Evolutionary conservation across 2,797 vertebrate species (phyloP), one percentile per base, ranked within the genome.

Genomic region (Chelmon rostratus): DNA sequence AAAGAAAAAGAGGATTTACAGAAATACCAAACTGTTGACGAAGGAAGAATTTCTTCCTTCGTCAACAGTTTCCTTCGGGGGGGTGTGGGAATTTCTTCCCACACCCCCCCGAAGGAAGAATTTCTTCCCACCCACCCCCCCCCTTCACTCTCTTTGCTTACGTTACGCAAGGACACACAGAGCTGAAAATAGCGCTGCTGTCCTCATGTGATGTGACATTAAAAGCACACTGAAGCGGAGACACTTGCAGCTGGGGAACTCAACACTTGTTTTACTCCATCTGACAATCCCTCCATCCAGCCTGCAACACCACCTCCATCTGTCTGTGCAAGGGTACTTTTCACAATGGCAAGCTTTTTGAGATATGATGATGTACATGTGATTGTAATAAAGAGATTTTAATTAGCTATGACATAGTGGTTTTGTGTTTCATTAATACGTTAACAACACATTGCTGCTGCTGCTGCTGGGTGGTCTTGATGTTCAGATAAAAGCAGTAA

Each of bases 351-450:
- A 87, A 85, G 89, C 87, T 91, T 92, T 93, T 93, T 93, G 86
- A 85, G 89, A 91, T 88, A 91, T 90, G 85, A 91, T 83, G 87
- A 94, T 94, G 93, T 94, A 94, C 86, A 94, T 93, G 93, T 95
- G 93, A 93, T 92, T 95, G 93, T 95, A 95, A 95, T 95, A 95
- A 95, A 94, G 93, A 95, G 86, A 94, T 92, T 95, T 93, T 94
- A 95, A 95, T 95, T 93, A 94, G 91, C 91, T 93, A 94, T 81
- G 80, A 89, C 62, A 73, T 6, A 0, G 28, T 58, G 62, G 58
- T 18, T 72, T 42, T 76, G 65, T 58, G 59, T 85, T 64, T 87
- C 8, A 57, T 73, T 79, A 50, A 54, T 52, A 8, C 15, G 16
- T 44, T 52, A 31, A 53, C 35, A 54, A 47, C 40, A 56, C n/a